Conservation (phyloP, 2,888 invertebrate genomes). For the Chorisops tibialis region DNA sequence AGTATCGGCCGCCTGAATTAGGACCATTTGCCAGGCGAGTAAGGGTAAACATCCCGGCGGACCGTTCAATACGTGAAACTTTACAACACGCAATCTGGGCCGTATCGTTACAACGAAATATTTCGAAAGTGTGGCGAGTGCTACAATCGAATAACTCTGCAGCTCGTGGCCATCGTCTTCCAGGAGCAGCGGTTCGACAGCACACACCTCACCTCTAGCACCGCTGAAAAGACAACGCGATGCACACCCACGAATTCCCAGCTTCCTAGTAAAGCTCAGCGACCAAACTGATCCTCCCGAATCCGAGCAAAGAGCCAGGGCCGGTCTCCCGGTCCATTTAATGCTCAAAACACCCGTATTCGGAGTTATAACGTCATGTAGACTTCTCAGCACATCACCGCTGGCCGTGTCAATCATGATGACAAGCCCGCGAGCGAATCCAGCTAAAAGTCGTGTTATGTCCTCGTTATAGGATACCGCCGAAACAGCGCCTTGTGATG, state of each 20-base stretch:
- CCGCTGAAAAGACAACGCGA: conserved; percentile 95
- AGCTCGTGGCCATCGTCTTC: conserved; percentile 60
- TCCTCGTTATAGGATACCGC: conserved; percentile 85
- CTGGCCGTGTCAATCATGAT: conserved; percentile 84
- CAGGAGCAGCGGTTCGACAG: conserved; percentile 63
- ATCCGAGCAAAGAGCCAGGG: conserved; percentile 79
- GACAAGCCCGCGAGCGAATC: conserved; percentile 74
- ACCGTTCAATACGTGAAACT: conserved; percentile 72
- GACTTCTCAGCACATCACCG: conserved; percentile 71
- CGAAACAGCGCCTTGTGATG: conserved; percentile 73
- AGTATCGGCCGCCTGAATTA: conserved; percentile 69
- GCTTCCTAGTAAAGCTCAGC: conserved; percentile 79
- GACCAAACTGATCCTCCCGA: conserved; percentile 96
- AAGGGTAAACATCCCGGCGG: conserved; percentile 79
- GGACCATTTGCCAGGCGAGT: conserved; percentile 88
- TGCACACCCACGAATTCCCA: conserved; percentile 84
- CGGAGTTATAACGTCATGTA: conserved; percentile 78
- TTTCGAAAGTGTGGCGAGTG: conserved; percentile 88
- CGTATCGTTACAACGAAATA: conserved; percentile 74
- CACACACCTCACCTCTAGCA: conserved; percentile 89
- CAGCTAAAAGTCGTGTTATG: conserved; percentile 78
- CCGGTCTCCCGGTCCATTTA: conserved; percentile 64
- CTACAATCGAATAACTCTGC: conserved; percentile 74
- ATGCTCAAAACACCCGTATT: conserved; percentile 77
- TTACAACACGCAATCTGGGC: conserved; percentile 73